These are phyloP conservation scores for Arion vulgaris DNA, from an alignment of 1,140 invertebrate species.

Conservation along the genomic window DNA sequence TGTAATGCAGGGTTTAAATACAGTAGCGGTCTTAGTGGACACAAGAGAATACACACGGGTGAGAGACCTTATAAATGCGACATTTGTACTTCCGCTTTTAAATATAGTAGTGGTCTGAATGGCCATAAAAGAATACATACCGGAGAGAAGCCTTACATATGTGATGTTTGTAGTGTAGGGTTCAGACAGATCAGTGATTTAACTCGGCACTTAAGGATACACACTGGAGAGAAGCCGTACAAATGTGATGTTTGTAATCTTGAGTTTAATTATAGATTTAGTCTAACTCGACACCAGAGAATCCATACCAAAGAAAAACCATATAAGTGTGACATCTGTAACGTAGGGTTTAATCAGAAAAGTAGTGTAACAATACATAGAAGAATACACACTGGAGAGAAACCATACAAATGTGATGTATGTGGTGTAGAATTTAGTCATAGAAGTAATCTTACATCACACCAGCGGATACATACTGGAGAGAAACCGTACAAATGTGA, in stretches of 20 bases:
- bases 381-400: too few species aligned
- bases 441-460: not conserved
- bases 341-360: too few species aligned
- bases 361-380: not conserved
- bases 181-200: not conserved
- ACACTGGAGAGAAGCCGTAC: not conserved
- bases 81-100: too few species aligned
- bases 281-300: too few species aligned
- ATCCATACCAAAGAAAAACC: too few species aligned
- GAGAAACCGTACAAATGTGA: conserved; percentile 8
- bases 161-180: not conserved
- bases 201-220: not conserved
- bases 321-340: too few species aligned
- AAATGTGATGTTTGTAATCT: conserved; percentile 11
- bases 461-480: conserved; percentile 15
- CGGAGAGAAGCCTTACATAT: not conserved
- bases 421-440: not conserved
- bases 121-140: not conserved
- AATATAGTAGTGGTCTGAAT: too few species aligned
- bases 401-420: not conserved
- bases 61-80: too few species aligned
- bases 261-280: too few species aligned
- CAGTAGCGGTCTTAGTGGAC: too few species aligned
- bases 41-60: too few species aligned
- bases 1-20: too few species aligned